Evolutionary conservation across 1,140 invertebrate species (phyloP), one percentile per base, ranked within the genome.

Genomic region (Zophobas atratus): DNA sequence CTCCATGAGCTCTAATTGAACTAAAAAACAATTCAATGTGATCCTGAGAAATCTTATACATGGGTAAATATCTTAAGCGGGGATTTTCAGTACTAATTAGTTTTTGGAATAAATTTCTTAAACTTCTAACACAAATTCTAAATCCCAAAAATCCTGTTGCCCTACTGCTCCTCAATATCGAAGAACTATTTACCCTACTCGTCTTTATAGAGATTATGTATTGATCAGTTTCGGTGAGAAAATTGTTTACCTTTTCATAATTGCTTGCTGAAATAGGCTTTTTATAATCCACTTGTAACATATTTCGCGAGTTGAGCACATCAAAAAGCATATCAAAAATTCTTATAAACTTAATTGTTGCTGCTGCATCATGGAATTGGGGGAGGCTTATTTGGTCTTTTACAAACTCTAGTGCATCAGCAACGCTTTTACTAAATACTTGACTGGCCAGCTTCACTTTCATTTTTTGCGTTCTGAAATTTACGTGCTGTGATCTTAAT

Each of bases 11-110:
- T 53, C 87, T 46, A 20, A 88, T 82, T 1, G 32, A 46, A 8
- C 80, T 73, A 75, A 88, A 88, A 75, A 87, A 84, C 38, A 86
- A 57, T 84, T 88, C 85, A 6, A 87, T 34, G 75, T 87, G 85
- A 77, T 88, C 85, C 78, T 87, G 86, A 20, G 80, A 77, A 1
- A 85, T 35, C 72, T 84, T 86, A 76, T 84, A 85, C 2, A 77
- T 80, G 34, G 75, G 70, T 2, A 82, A n/a, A 76, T 77, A 77
- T 43, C 67, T 75, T 43, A 80, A 48, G 8, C 8, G 3, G 53
- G 6, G 41, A 20, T 20, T 67, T 38, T 55, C 49, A 34, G 8
- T 76, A 80, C 60, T 6, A 83, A 55, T 38, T 81, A 51, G 55
- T 78, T 76, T 2, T 77, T 48, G 20, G 75, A 75, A 84, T 46